These are phyloP conservation scores for Saguinus imperator DNA, from an alignment of 2,113 vertebrate species.

Conservation along the genomic window DNA sequence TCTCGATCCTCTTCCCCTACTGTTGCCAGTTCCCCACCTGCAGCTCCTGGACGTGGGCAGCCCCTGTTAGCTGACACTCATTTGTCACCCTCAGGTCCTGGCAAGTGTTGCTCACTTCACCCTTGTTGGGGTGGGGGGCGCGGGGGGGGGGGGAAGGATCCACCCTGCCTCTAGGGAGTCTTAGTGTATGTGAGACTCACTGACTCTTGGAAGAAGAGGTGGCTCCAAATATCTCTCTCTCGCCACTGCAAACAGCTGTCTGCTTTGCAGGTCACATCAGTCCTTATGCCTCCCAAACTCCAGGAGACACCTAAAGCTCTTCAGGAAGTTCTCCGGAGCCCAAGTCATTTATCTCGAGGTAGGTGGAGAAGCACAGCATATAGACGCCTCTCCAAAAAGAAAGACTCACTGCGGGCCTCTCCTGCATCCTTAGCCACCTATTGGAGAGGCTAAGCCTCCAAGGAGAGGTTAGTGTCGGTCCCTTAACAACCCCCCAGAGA, in stretches of 20 bases:
- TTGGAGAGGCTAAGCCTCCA: no score
- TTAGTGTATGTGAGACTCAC: background rate
- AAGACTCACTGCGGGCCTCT: background rate
- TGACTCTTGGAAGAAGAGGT: background rate
- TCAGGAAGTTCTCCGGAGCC: background rate
- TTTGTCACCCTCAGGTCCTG: no score
- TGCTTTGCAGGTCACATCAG: background rate
- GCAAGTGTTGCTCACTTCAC: background rate
- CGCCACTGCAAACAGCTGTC: background rate
- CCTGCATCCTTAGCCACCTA: background rate
- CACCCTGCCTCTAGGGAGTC: background rate
- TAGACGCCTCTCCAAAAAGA: background rate
- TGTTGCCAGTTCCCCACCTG: background rate
- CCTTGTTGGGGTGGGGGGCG: background rate
- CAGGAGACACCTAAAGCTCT: background rate
- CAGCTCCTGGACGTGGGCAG: background rate
- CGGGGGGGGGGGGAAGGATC: no score
- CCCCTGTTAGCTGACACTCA: background rate
- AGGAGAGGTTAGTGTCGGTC: background rate
- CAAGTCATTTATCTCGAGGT: background rate
- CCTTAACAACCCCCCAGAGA: background rate
- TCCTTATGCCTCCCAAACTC: background rate
- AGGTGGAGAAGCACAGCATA: background rate
- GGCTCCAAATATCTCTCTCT: background rate
- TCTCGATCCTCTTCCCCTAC: background rate